Percentiles rank a stretch among this genome's conserved stretches.
Evolutionary conservation across 2,888 invertebrate species (phyloP).

Genomic region (Galeruca laticollis): DNA sequence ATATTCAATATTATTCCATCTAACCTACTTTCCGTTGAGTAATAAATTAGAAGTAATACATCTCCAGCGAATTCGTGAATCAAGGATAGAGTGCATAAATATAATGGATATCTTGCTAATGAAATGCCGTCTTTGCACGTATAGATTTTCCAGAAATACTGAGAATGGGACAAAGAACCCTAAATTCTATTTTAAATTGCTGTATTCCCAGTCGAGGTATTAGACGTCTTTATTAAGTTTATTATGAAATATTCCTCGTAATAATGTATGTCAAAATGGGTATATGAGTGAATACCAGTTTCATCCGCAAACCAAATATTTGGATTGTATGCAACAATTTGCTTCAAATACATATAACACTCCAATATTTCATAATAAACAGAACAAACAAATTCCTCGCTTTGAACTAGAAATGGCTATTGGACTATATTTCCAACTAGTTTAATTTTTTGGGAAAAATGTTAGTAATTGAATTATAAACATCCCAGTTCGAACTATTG

Average conservation of each 20-base stretch:
- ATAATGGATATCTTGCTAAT: constrained; percentile 16
- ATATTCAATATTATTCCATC: neutral
- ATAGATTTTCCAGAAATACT: constrained; percentile 16
- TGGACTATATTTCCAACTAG: too few species aligned
- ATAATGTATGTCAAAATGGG: neutral
- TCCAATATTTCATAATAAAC: too few species aligned
- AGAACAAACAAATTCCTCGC: too few species aligned
- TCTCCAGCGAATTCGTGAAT: constrained; percentile 7
- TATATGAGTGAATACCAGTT: neutral
- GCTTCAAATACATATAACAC: neutral
- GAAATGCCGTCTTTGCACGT: constrained; percentile 14
- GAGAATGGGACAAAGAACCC: constrained; percentile 16
- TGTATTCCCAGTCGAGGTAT: neutral
- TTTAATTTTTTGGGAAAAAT: too few species aligned
- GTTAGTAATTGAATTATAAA: too few species aligned
- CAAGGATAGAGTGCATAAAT: constrained; percentile 13
- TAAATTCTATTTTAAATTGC: constrained; percentile 6
- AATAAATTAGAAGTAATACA: constrained; percentile 15
- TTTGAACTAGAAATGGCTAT: too few species aligned
- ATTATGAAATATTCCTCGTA: neutral
- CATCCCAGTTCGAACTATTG: too few species aligned
- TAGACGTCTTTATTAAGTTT: constrained; percentile 8
- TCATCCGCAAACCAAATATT: constrained; percentile 1
- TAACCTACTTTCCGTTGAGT: constrained; percentile 2
- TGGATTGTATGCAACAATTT: neutral